Conservation (phyloP, 2,113 vertebrate species). For the Mystacornis crossleyi region DNA sequence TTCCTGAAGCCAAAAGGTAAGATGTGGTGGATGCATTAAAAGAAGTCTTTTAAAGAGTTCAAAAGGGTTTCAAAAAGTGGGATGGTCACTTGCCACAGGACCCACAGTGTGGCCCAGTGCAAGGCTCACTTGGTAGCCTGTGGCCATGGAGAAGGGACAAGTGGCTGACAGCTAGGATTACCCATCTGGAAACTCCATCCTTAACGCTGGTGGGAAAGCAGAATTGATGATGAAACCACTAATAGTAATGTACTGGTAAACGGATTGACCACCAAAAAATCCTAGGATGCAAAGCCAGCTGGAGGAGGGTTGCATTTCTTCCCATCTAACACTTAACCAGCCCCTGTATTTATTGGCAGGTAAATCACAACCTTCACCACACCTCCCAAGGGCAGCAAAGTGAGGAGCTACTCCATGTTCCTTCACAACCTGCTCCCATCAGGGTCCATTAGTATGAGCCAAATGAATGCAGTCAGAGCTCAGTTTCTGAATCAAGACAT, state of each 20-base stretch:
- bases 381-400: background rate
- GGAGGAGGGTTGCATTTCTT: background rate
- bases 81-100: background rate
- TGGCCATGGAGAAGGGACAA: background rate
- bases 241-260: background rate
- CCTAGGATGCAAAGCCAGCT: background rate
- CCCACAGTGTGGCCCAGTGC: background rate
- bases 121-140: background rate
- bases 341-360: background rate
- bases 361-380: background rate
- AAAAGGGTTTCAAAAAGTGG: background rate
- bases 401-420: background rate
- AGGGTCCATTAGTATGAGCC: background rate
- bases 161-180: background rate
- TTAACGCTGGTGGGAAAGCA: background rate
- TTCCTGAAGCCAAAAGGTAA: background rate
- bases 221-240: background rate
- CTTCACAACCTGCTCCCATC: background rate
- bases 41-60: background rate
- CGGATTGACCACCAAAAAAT: background rate
- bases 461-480: background rate
- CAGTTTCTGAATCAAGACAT: background rate
- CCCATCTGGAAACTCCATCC: background rate
- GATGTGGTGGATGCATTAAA: background rate
- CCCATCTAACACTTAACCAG: background rate